These are phyloP conservation scores for Chrysopilus asiliformis DNA, from an alignment of 2,888 invertebrate species.

Conservation along the genomic window DNA sequence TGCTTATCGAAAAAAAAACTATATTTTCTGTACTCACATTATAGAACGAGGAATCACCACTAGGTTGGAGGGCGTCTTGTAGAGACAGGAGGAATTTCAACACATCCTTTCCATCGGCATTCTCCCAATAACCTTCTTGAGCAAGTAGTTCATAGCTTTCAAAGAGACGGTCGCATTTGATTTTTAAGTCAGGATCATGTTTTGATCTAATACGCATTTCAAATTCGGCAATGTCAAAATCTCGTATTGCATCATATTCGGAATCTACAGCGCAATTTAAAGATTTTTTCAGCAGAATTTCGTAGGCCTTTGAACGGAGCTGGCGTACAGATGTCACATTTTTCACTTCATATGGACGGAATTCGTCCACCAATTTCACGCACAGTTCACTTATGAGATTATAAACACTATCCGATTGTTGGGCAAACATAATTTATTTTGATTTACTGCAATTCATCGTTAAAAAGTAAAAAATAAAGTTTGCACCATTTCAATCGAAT, in stretches of 20 bases:
- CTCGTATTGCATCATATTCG: conserved; percentile 20
- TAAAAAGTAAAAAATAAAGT: too few species aligned
- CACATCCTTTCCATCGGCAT: conserved; percentile 19
- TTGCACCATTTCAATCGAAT: too few species aligned
- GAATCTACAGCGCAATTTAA: conserved; percentile 12
- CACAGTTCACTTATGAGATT: conserved; percentile 21
- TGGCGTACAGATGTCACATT: conserved; percentile 19
- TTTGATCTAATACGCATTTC: conserved; percentile 20
- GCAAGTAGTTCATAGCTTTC: conserved; percentile 18
- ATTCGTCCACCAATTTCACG: conserved; percentile 15
- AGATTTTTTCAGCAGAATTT: conserved; percentile 23
- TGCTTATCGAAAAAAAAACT: too few species aligned
- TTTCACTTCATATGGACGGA: conserved; percentile 8
- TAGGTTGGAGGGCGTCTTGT: too few species aligned
- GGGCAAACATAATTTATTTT: too few species aligned
- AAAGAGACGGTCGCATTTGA: conserved; percentile 19
- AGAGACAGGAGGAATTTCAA: conserved; percentile 19
- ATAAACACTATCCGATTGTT: conserved; percentile 24
- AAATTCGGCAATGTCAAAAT: conserved; percentile 21
- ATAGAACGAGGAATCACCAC: too few species aligned
- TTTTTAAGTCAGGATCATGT: conserved; percentile 15
- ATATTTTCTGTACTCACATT: too few species aligned
- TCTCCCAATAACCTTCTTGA: conserved; percentile 18
- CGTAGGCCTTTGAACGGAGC: conserved; percentile 20
- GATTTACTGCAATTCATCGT: too few species aligned